phyloP scores from a whole-genome alignment of 2,113 vertebrate species.

The Heloderma charlesbogerti region DNA sequence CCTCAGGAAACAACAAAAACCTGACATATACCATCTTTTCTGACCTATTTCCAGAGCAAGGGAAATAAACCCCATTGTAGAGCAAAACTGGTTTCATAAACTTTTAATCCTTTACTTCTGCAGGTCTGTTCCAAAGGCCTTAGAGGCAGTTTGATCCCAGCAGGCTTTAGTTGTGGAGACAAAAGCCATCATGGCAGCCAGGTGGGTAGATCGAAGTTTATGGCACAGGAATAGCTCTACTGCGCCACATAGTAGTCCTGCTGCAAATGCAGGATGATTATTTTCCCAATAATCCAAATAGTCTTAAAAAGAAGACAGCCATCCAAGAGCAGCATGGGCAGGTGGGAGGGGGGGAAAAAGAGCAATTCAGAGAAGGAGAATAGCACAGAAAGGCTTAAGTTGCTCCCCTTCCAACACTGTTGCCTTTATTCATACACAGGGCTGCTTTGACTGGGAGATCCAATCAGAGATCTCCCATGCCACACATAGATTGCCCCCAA shows the following conservation, averaged over 20 bases:
- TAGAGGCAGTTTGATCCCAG: neutral
- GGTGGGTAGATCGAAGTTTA: neutral
- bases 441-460: neutral
- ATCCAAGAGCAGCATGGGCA: neutral
- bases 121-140: neutral
- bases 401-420: too few relatives aligned
- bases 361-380: neutral
- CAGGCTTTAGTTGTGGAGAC: neutral
- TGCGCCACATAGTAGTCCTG: neutral
- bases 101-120: neutral
- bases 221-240: neutral
- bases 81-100: neutral
- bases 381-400: neutral
- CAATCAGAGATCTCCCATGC: neutral
- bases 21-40: neutral
- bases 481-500: too few relatives aligned
- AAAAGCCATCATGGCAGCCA: neutral
- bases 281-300: too few relatives aligned
- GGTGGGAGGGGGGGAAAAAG: neutral
- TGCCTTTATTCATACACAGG: neutral
- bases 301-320: neutral
- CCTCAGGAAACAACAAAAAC: neutral
- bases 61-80: neutral
- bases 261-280: neutral
- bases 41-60: conserved; percentile 35